Evolutionary conservation across 2,888 invertebrate species (phyloP).

Genomic region (Idaea aversata): DNA sequence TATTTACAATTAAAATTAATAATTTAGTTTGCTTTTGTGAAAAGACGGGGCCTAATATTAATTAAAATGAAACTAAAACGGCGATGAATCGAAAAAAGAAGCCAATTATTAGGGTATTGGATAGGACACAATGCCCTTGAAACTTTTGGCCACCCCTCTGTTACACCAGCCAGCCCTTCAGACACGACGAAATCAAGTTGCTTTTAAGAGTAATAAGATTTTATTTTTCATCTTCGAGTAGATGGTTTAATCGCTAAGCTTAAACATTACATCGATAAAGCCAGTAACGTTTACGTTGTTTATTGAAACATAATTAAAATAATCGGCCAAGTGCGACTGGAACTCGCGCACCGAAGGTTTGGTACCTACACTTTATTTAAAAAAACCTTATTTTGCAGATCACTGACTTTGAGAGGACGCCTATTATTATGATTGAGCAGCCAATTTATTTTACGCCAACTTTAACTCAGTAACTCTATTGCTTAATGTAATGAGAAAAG

Average conservation of each 20-base stretch:
- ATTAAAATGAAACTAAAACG: background rate
- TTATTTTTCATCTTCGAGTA: slow-evolving; percentile 9
- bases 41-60: background rate
- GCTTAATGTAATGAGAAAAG: no score
- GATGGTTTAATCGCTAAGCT: background rate
- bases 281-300: background rate
- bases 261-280: background rate
- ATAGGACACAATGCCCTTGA: slow-evolving; percentile 23
- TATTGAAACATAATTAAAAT: slow-evolving; percentile 5
- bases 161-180: slow-evolving; percentile 26
- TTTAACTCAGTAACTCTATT: no score
- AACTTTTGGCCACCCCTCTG: slow-evolving; percentile 28
- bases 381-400: no score
- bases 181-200: slow-evolving; percentile 41
- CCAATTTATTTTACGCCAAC: no score
- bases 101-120: slow-evolving; percentile 4
- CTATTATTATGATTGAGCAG: no score
- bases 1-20: slow-evolving; percentile 21
- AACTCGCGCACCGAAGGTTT: no score
- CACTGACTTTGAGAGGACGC: no score
- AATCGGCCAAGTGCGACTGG: background rate
- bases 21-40: slow-evolving; percentile 22
- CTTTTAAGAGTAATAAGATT: slow-evolving; percentile 33
- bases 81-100: slow-evolving; percentile 11
- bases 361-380: no score